Evolutionary conservation across 2,113 vertebrate genomes (phyloP).

Genomic region (Cephalopterus ornatus): DNA sequence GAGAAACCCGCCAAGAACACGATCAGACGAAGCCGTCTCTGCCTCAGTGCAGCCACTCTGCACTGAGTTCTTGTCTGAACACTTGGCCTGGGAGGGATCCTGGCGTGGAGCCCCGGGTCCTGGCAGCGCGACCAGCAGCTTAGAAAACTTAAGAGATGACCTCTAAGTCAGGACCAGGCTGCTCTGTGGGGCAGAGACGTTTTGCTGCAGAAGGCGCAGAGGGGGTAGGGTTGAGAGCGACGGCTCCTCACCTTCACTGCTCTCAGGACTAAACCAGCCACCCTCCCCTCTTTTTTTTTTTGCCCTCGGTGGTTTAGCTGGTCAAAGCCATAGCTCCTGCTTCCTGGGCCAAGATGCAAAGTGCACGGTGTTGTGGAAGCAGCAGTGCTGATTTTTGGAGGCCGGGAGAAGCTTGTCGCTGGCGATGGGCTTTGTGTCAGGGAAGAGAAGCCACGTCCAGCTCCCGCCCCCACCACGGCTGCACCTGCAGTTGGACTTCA

Average conservation of each 20-base stretch:
- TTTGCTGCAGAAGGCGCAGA: background rate
- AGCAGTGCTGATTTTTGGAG: background rate
- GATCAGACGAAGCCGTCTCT: background rate
- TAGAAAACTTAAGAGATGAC: background rate
- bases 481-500: background rate
- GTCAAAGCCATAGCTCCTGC: slow-evolving; percentile 53
- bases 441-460: background rate
- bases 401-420: slow-evolving; percentile 45
- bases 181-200: background rate
- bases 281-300: background rate
- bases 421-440: slow-evolving; percentile 57
- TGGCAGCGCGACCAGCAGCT: background rate
- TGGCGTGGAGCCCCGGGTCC: background rate
- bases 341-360: background rate
- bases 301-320: background rate
- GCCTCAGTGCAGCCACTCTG: background rate
- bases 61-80: background rate
- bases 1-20: background rate
- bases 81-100: background rate
- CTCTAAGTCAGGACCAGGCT: background rate
- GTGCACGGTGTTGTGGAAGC: background rate
- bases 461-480: background rate
- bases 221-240: background rate
- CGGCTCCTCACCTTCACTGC: background rate
- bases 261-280: slow-evolving; percentile 49